Conservation (phyloP, 2,888 invertebrate genomes). For the Cataglyphis livida region DNA sequence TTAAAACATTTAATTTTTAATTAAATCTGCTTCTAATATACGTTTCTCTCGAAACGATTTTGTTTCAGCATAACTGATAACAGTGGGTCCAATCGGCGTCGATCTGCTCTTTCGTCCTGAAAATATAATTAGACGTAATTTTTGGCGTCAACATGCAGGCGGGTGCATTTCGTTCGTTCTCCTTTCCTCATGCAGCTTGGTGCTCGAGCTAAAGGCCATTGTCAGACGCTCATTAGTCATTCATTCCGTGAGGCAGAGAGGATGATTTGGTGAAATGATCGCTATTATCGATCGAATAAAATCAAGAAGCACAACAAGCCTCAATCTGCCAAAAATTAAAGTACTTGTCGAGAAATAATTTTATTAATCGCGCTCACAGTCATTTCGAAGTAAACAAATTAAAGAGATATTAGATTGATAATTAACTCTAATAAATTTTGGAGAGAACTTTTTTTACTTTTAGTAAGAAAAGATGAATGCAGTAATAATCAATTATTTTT, state of each 20-base stretch:
- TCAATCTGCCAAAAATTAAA: slow-evolving; percentile 21
- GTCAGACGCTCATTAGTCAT: slow-evolving; percentile 76
- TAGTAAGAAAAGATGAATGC: neutral
- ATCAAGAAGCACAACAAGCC: neutral
- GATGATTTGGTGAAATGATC: slow-evolving; percentile 70
- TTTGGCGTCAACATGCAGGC: slow-evolving; percentile 80
- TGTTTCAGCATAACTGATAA: slow-evolving; percentile 37
- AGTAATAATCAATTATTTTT: neutral
- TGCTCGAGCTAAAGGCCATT: slow-evolving; percentile 81
- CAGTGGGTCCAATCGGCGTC: slow-evolving; percentile 37
- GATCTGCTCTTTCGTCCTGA: slow-evolving; percentile 71
- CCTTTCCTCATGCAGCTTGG: slow-evolving; percentile 77
- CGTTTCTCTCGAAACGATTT: neutral
- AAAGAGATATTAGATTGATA: slow-evolving; percentile 9
- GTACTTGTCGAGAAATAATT: neutral
- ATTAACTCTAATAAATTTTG: slow-evolving; percentile 14
- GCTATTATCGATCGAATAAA: slow-evolving; percentile 23
- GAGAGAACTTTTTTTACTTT: neutral
- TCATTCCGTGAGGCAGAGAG: slow-evolving; percentile 76
- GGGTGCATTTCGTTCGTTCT: slow-evolving; percentile 76
- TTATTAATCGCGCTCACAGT: slow-evolving; percentile 46
- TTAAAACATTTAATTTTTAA: neutral
- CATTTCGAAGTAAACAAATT: slow-evolving; percentile 22
- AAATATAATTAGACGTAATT: slow-evolving; percentile 76
- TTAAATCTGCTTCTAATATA: slow-evolving; percentile 25